Base-by-base conservation (phyloP, 2,113 vertebrate species). In the Noctilio leporinus region DNA sequence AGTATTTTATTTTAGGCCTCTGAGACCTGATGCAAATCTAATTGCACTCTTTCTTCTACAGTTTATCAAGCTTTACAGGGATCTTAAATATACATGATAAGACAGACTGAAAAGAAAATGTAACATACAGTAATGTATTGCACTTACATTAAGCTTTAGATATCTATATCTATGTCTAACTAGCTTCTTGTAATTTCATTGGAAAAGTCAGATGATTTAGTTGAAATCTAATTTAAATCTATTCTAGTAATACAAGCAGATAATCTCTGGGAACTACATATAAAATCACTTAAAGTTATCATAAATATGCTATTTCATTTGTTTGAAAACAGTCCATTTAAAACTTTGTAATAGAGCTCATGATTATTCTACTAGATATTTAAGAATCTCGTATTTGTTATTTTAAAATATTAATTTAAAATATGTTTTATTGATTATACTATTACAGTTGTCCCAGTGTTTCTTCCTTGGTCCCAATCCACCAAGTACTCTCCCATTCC, bases 271-370 rank as follows among this genome's bases (percentile, higher is more conserved):
- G 90, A 97, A 94, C 91, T 65, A 53, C 38, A 12, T 55, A 35
- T 77, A 98, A 96, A 94, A 72, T 92, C 80, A 93, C 15, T 65
- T 35, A 70, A 97, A 92, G 96, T 97, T 78, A 95, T 94, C 94
- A 97, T 96, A 97, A 97, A 96, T 97, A 98, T 45, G 96, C 91
- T 96, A 94, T 73, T 97, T 97, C 78, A 97, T 96, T 93, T 85
- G 57, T 82, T 94, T 96, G 26, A 67, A 98, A 98, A 97, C 96
- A 75, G 35, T 92, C 30, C 95, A 94, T 77, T 96, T 95, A 95
- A 91, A 91, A 94, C 97, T 98, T 97, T 92, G 75, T 97, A 96
- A 87, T 88, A 51, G 72, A 94, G 86, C 57, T 96, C 96, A 94
- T 72, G 95, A 96, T 95, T 94, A 86, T 86, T 95, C 10, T 53